Base-by-base conservation (phyloP, 2,888 invertebrate genomes). In the Eucriotettix oculatus region DNA sequence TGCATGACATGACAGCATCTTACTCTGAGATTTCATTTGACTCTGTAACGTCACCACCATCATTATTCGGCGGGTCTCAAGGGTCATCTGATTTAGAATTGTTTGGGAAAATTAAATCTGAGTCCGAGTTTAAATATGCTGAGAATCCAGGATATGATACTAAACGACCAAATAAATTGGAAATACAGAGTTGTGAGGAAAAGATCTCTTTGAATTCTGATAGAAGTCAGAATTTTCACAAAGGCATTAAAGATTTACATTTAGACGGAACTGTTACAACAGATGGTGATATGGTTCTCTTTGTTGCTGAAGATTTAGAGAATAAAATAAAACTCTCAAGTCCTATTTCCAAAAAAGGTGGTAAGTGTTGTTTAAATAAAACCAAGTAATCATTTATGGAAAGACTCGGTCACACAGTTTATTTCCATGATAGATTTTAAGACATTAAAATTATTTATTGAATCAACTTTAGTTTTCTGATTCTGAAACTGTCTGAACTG, bases 231-330 rank as follows among this genome's bases (percentile, higher is more conserved):
- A 42, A 53, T 12, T 58, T 60, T 54, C 61, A 61, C 44, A 70
- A 79, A 75, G 70, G 73, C 1, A 68, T 82, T 72, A 71, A 78
- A 70, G 87, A 87, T 7, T 75, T 88, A 60, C 83, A 86, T 68
- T 75, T 88, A 61, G 89, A 89, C 69, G 90, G 93, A 0, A 86
- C 85, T 56, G 85, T 93, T 1, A 82, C 84, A 66, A 84, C 87
- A 67, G 90, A 91, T 68, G 92, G 92, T 9, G 88, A 90, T 66
- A 89, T 95, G 87, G 89, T 93, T n/a, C 85, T 91, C 68, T 95
- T 91, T 77, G 92, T 95, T 2, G 89, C 94, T 0, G 90, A 93
- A 73, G 90, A 94, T 75, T 78, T 96, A 68, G 90, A 92, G 70
- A 87, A 87, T 66, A 93, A 87, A 72, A 83, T 90, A 57, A 84